These are phyloP conservation scores for Laticauda laticaudata DNA, from an alignment of 2,113 vertebrate genomes.

Conservation along the genomic window DNA sequence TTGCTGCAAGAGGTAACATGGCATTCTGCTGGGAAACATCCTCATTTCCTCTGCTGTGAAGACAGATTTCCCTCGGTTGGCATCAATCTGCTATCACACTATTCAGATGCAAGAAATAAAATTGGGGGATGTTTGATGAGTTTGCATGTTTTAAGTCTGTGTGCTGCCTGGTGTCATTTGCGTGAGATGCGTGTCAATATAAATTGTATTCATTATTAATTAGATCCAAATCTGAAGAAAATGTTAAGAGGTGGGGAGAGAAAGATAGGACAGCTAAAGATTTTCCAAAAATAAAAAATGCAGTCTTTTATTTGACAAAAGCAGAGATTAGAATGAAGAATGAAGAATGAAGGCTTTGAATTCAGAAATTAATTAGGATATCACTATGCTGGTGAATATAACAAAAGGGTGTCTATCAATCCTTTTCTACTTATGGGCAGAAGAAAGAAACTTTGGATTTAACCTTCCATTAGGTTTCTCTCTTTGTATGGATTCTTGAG, in stretches of 20 bases:
- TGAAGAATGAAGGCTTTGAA: neutral
- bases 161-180: rapidly evolving
- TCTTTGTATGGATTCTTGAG: neutral
- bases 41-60: neutral
- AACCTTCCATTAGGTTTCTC: neutral
- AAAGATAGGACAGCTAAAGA: neutral
- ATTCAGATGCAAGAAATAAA: neutral
- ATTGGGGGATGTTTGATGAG: neutral
- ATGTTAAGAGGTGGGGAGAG: neutral
- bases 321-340: neutral
- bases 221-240: neutral
- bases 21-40: neutral
- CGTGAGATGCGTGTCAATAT: neutral
- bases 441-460: neutral
- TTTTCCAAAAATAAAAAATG: neutral
- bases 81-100: neutral
- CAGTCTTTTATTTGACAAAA: neutral
- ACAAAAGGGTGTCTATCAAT: neutral
- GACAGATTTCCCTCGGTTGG: neutral
- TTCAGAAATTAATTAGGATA: neutral
- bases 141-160: neutral
- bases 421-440: neutral
- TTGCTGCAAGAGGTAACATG: neutral
- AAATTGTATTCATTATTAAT: neutral
- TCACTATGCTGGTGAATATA: neutral